phyloP scores from a whole-genome alignment of 1,140 invertebrate genomes.

The Aphidius gifuensis region DNA sequence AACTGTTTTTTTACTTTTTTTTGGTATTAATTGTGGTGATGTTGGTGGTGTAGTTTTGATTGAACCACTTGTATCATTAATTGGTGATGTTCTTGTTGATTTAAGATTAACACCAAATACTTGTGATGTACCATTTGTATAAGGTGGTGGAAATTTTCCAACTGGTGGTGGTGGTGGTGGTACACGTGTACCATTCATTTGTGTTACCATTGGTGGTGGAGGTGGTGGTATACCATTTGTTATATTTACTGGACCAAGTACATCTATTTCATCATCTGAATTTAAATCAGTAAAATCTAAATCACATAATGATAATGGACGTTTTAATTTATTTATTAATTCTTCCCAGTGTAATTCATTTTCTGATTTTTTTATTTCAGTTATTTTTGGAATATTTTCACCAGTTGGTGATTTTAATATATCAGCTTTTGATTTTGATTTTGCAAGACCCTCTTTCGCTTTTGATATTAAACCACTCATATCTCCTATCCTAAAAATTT shows the following conservation, averaged over 20 bases:
- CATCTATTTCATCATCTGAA: conserved; percentile 72
- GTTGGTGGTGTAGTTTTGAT: conserved; percentile 28
- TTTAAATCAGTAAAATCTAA: conserved; percentile 93
- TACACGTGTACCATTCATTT: conserved; percentile 39
- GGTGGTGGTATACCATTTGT: conserved; percentile 68
- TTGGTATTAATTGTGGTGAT: conserved; percentile 52
- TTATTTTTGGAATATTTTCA: conserved; percentile 60
- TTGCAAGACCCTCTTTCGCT: conserved; percentile 86
- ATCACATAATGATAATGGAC: conserved; percentile 88
- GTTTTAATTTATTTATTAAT: conserved; percentile 73
- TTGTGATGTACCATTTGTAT: conserved; percentile 45
- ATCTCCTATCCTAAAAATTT: conserved; percentile 64
- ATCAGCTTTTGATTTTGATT: conserved; percentile 76
- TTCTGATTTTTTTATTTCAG: conserved; percentile 83
- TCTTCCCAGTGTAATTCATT: conserved; percentile 95
- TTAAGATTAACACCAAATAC: conserved; percentile 50
- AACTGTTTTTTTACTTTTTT: conserved; percentile 96
- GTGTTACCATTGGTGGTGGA: conserved; percentile 61
- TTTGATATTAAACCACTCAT: conserved; percentile 88
- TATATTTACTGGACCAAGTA: conserved; percentile 61
- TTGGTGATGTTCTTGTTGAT: conserved; percentile 30
- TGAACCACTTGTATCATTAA: conserved; percentile 24
- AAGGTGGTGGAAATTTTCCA: conserved; percentile 48
- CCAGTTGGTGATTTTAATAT: conserved; percentile 66
- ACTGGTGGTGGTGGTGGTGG: conserved; percentile 48